Conservation (phyloP, 2,888 invertebrate species). For the Pristionchus entomophagus region DNA sequence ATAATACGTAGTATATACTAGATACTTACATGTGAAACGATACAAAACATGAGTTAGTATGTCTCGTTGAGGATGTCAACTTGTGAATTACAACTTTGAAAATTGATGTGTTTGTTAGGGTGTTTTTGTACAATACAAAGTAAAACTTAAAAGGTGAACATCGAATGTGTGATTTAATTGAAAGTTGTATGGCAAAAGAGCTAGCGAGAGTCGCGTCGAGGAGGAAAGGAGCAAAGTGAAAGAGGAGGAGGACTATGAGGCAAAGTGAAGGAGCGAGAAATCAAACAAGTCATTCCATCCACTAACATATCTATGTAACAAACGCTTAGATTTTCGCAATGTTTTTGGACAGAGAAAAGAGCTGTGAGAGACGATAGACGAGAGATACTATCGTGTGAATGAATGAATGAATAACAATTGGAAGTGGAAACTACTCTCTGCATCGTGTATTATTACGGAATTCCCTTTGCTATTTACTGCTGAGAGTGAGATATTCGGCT, state of each 20-base stretch:
- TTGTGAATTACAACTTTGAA: constrained; percentile 21
- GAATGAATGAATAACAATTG: neutral
- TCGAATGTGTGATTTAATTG: constrained; percentile 9
- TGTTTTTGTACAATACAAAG: constrained; percentile 18
- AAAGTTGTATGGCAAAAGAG: constrained; percentile 12
- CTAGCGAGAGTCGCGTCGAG: neutral
- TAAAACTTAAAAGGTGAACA: neutral
- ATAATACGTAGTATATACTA: too few relatives aligned
- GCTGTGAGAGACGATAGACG: neutral
- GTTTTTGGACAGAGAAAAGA: neutral
- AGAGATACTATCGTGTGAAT: constrained; percentile 20
- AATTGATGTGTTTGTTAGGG: constrained; percentile 27
- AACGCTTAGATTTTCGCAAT: neutral
- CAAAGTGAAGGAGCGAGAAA: neutral
- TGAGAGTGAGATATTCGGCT: constrained; percentile 15
- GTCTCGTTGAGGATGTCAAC: constrained; percentile 26
- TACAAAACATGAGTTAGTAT: constrained; percentile 6
- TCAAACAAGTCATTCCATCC: too few relatives aligned
- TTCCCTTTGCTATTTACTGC: neutral
- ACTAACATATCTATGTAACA: too few relatives aligned
- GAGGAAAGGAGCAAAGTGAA: neutral
- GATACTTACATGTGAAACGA: constrained; percentile 6
- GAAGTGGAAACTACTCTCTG: neutral
- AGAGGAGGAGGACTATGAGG: too few relatives aligned
- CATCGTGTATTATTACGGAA: neutral